Conservation (phyloP, 2,888 invertebrate species). For the Polydesmus complanatus region DNA sequence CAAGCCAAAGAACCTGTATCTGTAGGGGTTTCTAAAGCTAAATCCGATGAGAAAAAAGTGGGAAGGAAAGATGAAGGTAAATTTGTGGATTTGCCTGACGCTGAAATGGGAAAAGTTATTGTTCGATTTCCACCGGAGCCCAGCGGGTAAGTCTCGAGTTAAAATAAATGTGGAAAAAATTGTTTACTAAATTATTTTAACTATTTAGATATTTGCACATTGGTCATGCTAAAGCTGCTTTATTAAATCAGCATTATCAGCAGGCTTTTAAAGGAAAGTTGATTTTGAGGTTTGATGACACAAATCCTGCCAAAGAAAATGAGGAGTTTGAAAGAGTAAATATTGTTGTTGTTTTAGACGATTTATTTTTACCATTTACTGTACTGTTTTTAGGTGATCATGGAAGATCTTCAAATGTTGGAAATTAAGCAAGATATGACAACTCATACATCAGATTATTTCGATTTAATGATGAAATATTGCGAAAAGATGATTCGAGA, state of each 20-base stretch:
- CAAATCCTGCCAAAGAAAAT: constrained; percentile 97
- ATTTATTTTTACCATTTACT: neutral
- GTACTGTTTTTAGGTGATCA: constrained; percentile 45
- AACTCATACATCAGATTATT: constrained; percentile 93
- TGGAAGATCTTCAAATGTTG: constrained; percentile 81
- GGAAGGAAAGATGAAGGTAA: constrained; percentile 75
- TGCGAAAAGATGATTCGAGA: constrained; percentile 77
- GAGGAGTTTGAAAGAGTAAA: constrained; percentile 85
- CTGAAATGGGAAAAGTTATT: constrained; percentile 93
- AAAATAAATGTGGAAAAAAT: neutral
- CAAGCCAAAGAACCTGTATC: neutral
- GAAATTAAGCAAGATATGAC: constrained; percentile 84
- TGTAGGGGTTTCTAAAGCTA: neutral
- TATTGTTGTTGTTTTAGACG: neutral
- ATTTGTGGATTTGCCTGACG: constrained; percentile 89
- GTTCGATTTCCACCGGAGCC: constrained; percentile 99
- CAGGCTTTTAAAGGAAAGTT: constrained; percentile 80
- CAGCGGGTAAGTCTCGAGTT: constrained; percentile 52
- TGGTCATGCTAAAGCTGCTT: constrained; percentile 97
- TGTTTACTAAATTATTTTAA: constrained; percentile 12
- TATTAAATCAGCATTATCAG: constrained; percentile 95
- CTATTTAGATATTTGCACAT: constrained; percentile 67
- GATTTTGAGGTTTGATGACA: constrained; percentile 98
- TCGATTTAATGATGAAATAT: constrained; percentile 73
- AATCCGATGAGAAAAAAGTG: neutral